Evolutionary conservation across 2,797 vertebrate species (phyloP).

Genomic region (Xiphorhynchus erythropygius): DNA sequence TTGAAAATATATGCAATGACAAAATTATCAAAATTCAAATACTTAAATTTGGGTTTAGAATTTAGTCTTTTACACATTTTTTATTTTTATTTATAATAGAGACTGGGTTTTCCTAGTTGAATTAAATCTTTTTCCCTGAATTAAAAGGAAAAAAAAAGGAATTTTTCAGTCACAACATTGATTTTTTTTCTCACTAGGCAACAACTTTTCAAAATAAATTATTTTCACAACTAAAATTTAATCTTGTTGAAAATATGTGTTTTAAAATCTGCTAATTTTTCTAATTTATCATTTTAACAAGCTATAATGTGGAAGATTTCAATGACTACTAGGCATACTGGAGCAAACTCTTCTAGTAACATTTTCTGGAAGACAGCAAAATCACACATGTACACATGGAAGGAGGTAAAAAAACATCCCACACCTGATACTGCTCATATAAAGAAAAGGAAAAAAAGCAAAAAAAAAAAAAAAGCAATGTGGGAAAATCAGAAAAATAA

Average conservation of each 20-base stretch:
- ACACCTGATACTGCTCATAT: background rate
- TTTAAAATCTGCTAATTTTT: background rate
- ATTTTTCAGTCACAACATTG: accelerated
- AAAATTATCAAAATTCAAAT: background rate
- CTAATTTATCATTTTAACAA: background rate
- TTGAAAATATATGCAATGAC: background rate
- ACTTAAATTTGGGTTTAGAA: background rate
- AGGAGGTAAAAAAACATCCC: accelerated
- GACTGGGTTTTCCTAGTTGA: background rate
- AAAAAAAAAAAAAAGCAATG: too few species aligned
- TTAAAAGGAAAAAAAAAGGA: background rate
- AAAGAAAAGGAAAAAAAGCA: background rate
- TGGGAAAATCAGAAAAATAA: background rate
- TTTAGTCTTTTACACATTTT: background rate
- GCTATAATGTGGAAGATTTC: background rate
- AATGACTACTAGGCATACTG: background rate
- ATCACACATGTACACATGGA: background rate
- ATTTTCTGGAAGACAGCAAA: background rate
- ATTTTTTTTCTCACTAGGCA: background rate
- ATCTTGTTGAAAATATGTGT: background rate
- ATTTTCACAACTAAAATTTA: background rate
- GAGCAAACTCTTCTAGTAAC: background rate
- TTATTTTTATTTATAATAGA: background rate
- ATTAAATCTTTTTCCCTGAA: background rate
- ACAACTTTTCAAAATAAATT: background rate